phyloP scores from a whole-genome alignment of 2,888 invertebrate genomes.

The Frankliniella fusca region DNA sequence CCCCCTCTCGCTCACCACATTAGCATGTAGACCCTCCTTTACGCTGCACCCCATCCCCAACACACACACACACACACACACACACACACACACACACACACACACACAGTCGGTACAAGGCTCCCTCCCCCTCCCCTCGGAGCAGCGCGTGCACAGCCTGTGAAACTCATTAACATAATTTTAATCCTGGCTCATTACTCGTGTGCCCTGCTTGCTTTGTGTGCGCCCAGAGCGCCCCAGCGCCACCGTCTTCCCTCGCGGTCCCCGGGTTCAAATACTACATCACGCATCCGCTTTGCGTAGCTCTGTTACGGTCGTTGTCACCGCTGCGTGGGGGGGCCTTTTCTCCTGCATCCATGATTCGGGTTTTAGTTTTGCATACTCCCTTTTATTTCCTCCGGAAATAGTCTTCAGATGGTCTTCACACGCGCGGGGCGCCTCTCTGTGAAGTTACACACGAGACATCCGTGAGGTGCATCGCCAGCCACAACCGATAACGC shows the following conservation, averaged over 20 bases:
- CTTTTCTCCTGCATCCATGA: background rate
- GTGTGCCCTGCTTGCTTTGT: constrained; percentile 7
- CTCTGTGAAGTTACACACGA: too few relatives aligned
- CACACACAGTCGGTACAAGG: constrained; percentile 8
- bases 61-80: background rate
- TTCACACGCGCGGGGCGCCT: too few relatives aligned
- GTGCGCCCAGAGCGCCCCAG: background rate
- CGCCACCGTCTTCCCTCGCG: too few relatives aligned
- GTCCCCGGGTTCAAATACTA: too few relatives aligned
- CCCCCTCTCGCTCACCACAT: background rate
- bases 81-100: background rate
- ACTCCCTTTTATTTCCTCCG: too few relatives aligned
- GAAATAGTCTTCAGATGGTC: too few relatives aligned
- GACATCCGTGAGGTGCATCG: too few relatives aligned
- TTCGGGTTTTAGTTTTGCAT: too few relatives aligned
- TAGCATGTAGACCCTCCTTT: constrained; percentile 24
- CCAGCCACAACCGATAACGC: too few relatives aligned
- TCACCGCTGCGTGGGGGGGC: background rate
- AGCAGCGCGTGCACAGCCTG: background rate
- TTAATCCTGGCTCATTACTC: constrained; percentile 23
- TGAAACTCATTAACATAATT: constrained; percentile 26
- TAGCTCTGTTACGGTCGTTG: background rate
- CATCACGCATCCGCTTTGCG: too few relatives aligned
- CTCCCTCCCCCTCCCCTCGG: background rate
- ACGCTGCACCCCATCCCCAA: background rate